Conservation (phyloP, 2,888 invertebrate species). For the Drosophila neutralis region DNA sequence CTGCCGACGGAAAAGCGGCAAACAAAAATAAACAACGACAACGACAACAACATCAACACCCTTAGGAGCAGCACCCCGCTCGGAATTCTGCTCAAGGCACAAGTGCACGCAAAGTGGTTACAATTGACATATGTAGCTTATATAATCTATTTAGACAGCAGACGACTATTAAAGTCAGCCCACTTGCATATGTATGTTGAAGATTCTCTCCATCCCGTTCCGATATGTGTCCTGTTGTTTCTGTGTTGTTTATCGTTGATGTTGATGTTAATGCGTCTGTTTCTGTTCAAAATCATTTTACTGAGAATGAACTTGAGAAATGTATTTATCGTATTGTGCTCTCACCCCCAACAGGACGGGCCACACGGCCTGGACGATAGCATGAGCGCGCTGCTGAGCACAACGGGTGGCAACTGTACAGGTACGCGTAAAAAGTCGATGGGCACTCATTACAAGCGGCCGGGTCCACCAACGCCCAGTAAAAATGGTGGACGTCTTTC, state of each 20-base stretch:
- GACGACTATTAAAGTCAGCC: background rate
- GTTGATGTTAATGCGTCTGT: slow-evolving; percentile 17
- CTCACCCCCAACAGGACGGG: slow-evolving; percentile 68
- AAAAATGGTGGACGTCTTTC: slow-evolving; percentile 92
- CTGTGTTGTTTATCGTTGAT: slow-evolving; percentile 12
- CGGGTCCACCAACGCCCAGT: slow-evolving; percentile 94
- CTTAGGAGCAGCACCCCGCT: slow-evolving; percentile 2
- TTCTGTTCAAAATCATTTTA: background rate
- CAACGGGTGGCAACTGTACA: slow-evolving; percentile 71
- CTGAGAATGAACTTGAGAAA: background rate
- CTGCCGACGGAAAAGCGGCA: slow-evolving; percentile 8
- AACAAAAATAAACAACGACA: slow-evolving; percentile 12
- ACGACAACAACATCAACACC: slow-evolving; percentile 19
- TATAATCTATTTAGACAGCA: background rate
- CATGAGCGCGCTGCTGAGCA: slow-evolving; percentile 84
- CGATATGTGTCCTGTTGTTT: slow-evolving; percentile 15
- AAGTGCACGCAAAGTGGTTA: background rate
- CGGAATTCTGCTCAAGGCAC: background rate
- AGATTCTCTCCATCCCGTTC: background rate
- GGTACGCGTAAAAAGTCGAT: slow-evolving; percentile 86
- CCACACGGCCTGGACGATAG: slow-evolving; percentile 82
- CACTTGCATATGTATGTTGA: slow-evolving; percentile 9
- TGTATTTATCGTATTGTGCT: background rate
- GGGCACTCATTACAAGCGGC: slow-evolving; percentile 91
- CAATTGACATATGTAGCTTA: background rate